Percentiles rank a stretch among this genome's conserved stretches.
These are phyloP conservation scores for Sialia sialis DNA, from an alignment of 2,113 vertebrate genomes.

Conservation along the genomic window DNA sequence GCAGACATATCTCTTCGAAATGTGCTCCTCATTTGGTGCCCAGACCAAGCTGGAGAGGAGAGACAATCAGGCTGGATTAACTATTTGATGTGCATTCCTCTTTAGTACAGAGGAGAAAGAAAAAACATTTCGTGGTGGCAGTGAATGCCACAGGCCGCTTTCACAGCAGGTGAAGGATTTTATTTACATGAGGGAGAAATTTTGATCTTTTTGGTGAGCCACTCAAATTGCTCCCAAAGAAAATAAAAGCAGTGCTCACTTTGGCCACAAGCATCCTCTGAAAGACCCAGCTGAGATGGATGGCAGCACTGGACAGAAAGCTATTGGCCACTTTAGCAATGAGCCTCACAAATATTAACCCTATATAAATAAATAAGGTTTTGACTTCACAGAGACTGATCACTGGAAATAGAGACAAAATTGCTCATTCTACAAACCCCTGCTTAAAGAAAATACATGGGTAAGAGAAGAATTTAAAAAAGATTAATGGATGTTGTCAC, in stretches of 20 bases:
- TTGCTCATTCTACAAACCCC: slow-evolving; percentile 19
- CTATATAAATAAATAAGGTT: slow-evolving; percentile 27
- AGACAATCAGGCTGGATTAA: not conserved
- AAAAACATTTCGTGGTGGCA: not conserved
- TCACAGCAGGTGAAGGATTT: not conserved
- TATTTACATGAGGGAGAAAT: not conserved
- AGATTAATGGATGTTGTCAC: slow-evolving; percentile 65
- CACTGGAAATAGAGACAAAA: slow-evolving; percentile 50
- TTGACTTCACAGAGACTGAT: slow-evolving; percentile 43
- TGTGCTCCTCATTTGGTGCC: not conserved
- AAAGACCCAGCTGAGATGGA: not conserved
- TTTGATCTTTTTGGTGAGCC: not conserved
- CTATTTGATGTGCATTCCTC: not conserved
- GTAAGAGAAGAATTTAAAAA: slow-evolving; percentile 45
- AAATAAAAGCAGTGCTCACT: not conserved
- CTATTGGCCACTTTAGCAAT: not conserved
- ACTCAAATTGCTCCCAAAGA: not conserved
- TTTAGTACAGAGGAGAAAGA: not conserved
- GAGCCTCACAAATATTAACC: slow-evolving; percentile 29
- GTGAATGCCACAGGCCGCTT: not conserved
- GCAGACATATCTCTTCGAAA: not conserved
- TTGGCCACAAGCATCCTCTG: not conserved
- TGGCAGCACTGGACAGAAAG: slow-evolving; percentile 10
- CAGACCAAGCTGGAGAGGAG: not conserved
- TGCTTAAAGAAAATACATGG: slow-evolving; percentile 9